phyloP scores from a whole-genome alignment of 2,888 invertebrate species.

The Perizoma flavofasciatum region DNA sequence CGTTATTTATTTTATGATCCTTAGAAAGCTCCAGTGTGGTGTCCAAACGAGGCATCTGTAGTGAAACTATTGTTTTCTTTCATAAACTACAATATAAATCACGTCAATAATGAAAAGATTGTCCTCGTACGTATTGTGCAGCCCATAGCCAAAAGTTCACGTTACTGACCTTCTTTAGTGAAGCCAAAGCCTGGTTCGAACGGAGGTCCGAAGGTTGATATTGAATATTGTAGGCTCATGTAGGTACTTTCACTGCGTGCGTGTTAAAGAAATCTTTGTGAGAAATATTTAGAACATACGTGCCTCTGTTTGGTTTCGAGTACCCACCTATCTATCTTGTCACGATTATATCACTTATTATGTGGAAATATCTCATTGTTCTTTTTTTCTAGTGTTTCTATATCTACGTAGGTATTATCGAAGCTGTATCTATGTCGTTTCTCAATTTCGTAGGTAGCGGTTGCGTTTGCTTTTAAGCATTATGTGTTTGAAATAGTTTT shows the following conservation, averaged over 20 bases:
- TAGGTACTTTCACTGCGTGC: constrained; percentile 16
- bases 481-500: too few species aligned
- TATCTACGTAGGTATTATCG: not conserved
- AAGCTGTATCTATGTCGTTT: not conserved
- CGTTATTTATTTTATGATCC: too few species aligned
- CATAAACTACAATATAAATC: too few species aligned
- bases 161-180: constrained; percentile 9
- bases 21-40: too few species aligned
- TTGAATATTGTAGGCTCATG: too few species aligned
- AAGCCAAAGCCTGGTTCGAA: constrained; percentile 2
- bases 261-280: constrained; percentile 16
- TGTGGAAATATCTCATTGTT: constrained; percentile 1
- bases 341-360: constrained; percentile 11
- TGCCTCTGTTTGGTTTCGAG: constrained; percentile 16
- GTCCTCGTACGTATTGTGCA: not conserved
- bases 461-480: constrained; percentile 8
- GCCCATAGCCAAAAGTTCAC: constrained; percentile 10
- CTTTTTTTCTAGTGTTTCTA: not conserved
- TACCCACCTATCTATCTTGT: constrained; percentile 1
- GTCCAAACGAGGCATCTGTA: too few species aligned
- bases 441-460: constrained; percentile 5
- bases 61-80: too few species aligned
- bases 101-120: not conserved
- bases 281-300: constrained; percentile 15
- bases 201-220: constrained; percentile 11